Evolutionary conservation across 2,113 vertebrate species (phyloP).

Genomic region (Oxyruncus cristatus): DNA sequence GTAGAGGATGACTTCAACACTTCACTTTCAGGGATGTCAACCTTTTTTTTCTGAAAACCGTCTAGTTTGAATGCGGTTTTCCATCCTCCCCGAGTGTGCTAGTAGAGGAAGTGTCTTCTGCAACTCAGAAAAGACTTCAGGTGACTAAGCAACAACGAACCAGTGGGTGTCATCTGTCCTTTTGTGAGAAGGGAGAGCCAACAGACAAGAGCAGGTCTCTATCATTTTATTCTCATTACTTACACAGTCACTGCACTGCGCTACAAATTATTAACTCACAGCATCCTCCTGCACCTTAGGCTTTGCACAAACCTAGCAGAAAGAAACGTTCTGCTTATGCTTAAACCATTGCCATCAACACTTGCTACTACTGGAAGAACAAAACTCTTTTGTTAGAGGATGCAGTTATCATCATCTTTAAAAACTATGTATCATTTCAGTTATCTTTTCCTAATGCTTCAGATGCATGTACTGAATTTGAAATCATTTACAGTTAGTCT

Average conservation of each 20-base stretch:
- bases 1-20: not conserved
- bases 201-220: not conserved
- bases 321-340: not conserved
- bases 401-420: not conserved
- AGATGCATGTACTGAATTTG: not conserved
- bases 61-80: not conserved
- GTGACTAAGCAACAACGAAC: not conserved
- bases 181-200: not conserved
- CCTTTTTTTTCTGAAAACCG: not conserved
- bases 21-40: not conserved
- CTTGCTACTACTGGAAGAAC: not conserved
- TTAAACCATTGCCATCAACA: not conserved
- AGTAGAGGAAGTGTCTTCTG: not conserved
- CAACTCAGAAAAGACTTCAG: not conserved
- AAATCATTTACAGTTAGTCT: not conserved
- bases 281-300: not conserved
- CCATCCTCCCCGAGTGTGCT: not conserved
- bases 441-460: not conserved
- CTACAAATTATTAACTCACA: not conserved
- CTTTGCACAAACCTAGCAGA: constrained; percentile 26
- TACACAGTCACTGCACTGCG: not conserved
- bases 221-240: constrained; percentile 24
- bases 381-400: not conserved
- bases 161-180: not conserved
- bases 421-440: not conserved